These are phyloP conservation scores for Alcedo quadribrachys DNA, from an alignment of 2,797 vertebrate species.

Conservation along the genomic window DNA sequence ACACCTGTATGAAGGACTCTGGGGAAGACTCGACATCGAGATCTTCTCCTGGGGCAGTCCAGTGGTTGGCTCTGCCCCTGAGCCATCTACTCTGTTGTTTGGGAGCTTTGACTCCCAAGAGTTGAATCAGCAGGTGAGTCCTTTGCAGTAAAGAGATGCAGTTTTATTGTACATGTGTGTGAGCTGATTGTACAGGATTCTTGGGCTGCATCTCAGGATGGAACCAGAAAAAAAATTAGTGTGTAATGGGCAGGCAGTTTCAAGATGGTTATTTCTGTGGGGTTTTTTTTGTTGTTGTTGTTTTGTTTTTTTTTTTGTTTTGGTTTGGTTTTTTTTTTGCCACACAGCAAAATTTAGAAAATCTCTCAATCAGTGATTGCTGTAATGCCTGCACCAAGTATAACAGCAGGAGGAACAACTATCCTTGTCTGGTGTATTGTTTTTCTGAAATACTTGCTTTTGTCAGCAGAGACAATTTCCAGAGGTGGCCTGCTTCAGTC, in stretches of 20 bases:
- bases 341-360: background rate
- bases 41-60: background rate
- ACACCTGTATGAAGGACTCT: background rate
- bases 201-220: background rate
- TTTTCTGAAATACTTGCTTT: background rate
- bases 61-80: background rate
- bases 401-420: background rate
- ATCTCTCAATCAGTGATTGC: background rate
- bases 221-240: background rate
- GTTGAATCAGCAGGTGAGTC: rapidly evolving
- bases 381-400: background rate
- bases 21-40: rapidly evolving
- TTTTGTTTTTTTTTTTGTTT: too few species aligned
- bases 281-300: background rate
- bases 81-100: rapidly evolving
- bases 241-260: background rate
- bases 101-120: background rate
- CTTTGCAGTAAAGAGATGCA: background rate
- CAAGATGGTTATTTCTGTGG: background rate
- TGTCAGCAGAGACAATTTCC: background rate
- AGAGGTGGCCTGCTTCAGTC: background rate
- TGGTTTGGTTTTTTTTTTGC: background rate
- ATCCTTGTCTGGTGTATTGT: background rate
- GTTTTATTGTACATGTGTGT: rapidly evolving
- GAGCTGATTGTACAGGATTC: background rate